Evolutionary conservation across 2,888 invertebrate species (phyloP).

Genomic region (Drosophila ustulata): DNA sequence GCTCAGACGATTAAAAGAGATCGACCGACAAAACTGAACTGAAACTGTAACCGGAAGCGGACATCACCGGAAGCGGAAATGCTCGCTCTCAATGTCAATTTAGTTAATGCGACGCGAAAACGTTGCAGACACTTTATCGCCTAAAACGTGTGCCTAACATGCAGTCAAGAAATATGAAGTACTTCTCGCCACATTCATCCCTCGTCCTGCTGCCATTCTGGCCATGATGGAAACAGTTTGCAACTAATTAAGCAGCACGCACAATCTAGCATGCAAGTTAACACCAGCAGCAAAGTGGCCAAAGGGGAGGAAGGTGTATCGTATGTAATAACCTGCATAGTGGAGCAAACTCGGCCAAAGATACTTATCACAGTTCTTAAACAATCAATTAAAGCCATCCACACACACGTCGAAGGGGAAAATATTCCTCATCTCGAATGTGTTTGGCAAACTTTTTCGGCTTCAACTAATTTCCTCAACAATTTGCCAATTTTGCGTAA

Average conservation of each 20-base stretch:
- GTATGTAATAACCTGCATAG: conserved; percentile 39
- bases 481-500: conserved; percentile 20
- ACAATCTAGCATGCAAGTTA: conserved; percentile 81
- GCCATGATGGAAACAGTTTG: conserved; percentile 76
- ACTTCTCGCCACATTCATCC: conserved; percentile 3
- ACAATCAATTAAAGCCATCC: conserved; percentile 48
- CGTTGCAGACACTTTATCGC: conserved; percentile 42
- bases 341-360: conserved; percentile 31
- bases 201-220: conserved; percentile 39
- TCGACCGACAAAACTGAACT: conserved; percentile 7
- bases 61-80: conserved; percentile 34
- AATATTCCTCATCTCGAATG: conserved; percentile 25
- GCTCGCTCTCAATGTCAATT: conserved; percentile 69
- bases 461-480: conserved; percentile 31
- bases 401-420: not conserved
- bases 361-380: conserved; percentile 46
- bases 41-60: conserved; percentile 4
- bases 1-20: conserved; percentile 65
- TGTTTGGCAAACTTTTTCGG: conserved; percentile 16
- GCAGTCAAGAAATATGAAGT: conserved; percentile 24
- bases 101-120: conserved; percentile 57
- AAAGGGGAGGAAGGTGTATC: conserved; percentile 7
- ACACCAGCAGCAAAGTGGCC: conserved; percentile 54
- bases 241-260: conserved; percentile 80
- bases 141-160: conserved; percentile 57